Conservation (phyloP, 2,797 vertebrate genomes). For the Falco berigora region DNA sequence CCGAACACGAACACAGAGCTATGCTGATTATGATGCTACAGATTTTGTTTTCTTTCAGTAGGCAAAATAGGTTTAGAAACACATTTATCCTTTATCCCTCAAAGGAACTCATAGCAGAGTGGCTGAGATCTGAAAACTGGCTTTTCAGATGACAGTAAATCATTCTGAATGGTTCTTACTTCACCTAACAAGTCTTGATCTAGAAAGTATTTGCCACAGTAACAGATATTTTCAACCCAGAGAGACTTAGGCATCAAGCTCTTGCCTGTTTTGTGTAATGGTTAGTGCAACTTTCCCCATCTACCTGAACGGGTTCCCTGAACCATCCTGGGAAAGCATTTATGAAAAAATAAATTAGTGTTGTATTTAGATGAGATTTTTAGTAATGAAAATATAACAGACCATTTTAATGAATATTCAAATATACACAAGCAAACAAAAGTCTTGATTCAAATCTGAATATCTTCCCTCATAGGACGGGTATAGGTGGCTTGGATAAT, state of each 20-base stretch:
- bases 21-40: neutral
- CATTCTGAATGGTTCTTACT: neutral
- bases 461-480: neutral
- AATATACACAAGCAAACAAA: neutral
- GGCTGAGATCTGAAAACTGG: neutral
- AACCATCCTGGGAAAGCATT: neutral
- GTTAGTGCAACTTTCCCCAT: neutral
- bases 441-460: neutral
- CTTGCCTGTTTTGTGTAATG: neutral
- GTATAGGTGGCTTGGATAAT: neutral
- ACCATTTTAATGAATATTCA: neutral
- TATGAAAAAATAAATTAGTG: neutral
- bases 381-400: neutral
- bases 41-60: conserved; percentile 32
- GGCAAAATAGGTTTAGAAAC: conserved; percentile 6
- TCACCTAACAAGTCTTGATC: neutral
- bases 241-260: neutral
- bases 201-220: neutral
- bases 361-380: neutral
- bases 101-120: neutral
- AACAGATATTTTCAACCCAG: neutral
- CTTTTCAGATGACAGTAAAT: neutral
- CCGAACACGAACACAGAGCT: neutral
- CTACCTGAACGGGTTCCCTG: neutral
- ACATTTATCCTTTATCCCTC: neutral